Conservation (phyloP, 2,797 vertebrate genomes). For the Brachyrhaphis roseni region DNA sequence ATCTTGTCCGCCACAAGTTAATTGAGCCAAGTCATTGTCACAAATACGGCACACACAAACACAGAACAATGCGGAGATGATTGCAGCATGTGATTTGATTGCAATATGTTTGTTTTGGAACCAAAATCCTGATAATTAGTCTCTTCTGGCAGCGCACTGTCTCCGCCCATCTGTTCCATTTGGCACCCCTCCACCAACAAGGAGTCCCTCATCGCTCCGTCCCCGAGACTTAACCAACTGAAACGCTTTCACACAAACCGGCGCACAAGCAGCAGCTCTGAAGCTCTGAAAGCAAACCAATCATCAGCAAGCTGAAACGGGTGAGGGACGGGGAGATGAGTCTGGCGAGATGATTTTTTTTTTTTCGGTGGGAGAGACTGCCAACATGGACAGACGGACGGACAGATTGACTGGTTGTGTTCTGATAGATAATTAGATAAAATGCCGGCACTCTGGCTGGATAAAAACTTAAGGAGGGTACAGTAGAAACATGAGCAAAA, state of each 20-base stretch:
- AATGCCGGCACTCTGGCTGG: conserved; percentile 64
- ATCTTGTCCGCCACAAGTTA: conserved; percentile 51
- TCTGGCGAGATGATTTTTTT: conserved; percentile 49
- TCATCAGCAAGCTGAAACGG: conserved; percentile 30
- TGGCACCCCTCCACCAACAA: conserved; percentile 78
- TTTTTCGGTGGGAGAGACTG: conserved; percentile 16
- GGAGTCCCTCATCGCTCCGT: conserved; percentile 69
- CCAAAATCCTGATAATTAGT: conserved; percentile 82
- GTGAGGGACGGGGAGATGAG: neutral
- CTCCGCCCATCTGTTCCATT: conserved; percentile 80
- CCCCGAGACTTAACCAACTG: conserved; percentile 60
- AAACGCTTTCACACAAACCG: conserved; percentile 54
- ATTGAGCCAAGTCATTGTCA: conserved; percentile 66
- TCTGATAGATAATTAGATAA: conserved; percentile 74
- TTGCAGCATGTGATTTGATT: conserved; percentile 80
- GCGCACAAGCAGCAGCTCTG: conserved; percentile 41
- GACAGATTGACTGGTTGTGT: conserved; percentile 72
- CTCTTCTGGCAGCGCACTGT: conserved; percentile 75
- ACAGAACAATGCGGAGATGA: conserved; percentile 72
- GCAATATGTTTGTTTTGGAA: conserved; percentile 86
- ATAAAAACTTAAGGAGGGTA: conserved; percentile 36
- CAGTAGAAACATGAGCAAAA: conserved; percentile 37
- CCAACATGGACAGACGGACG: conserved; percentile 70
- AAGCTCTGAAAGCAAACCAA: conserved; percentile 46
- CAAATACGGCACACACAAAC: conserved; percentile 35